phyloP scores from a whole-genome alignment of 2,888 invertebrate species.

The Orchesella flavescens region DNA sequence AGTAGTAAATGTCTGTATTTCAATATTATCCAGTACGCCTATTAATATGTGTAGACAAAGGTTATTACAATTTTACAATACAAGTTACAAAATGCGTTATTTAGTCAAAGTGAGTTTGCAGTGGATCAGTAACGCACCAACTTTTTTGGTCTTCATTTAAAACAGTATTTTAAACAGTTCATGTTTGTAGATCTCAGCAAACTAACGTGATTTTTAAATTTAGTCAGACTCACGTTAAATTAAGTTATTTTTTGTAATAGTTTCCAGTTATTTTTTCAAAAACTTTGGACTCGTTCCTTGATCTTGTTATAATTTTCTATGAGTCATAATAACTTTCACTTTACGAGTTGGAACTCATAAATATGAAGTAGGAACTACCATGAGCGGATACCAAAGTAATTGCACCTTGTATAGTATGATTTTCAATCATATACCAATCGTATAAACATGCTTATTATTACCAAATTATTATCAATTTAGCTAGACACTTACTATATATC shows the following conservation, averaged over 20 bases:
- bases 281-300: background rate
- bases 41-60: background rate
- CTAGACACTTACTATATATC: too few species aligned
- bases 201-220: constrained; percentile 9
- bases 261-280: background rate
- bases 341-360: too few species aligned
- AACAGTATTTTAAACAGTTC: background rate
- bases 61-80: background rate
- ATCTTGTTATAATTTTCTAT: background rate
- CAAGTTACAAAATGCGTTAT: too few species aligned
- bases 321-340: background rate
- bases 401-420: too few species aligned
- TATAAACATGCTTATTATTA: background rate
- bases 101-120: background rate
- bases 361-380: too few species aligned
- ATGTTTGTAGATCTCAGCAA: background rate
- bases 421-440: background rate
- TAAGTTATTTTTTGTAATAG: too few species aligned
- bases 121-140: background rate
- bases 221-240: background rate
- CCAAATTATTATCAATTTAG: too few species aligned
- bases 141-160: background rate
- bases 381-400: too few species aligned
- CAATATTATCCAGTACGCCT: too few species aligned
- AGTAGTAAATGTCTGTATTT: too few species aligned